Percentiles rank a stretch among this genome's conserved stretches.
These are phyloP conservation scores for Callipepla squamata DNA, from an alignment of 2,113 vertebrate species.

Conservation along the genomic window DNA sequence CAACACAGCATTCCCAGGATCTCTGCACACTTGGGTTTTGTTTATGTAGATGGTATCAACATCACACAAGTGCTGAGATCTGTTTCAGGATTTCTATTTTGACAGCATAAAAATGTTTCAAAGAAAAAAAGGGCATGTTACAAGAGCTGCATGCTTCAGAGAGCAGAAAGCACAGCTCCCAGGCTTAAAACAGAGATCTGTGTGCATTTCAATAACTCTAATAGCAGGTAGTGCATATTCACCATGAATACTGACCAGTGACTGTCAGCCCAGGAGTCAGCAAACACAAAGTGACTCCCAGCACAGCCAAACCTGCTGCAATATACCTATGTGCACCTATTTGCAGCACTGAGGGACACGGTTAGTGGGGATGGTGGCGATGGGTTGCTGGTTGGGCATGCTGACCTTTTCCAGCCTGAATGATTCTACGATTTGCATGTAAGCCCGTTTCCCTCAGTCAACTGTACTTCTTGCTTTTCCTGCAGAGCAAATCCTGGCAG, in stretches of 20 bases:
- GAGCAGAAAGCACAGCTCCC: neutral
- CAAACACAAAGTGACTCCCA: neutral
- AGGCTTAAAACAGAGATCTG: neutral
- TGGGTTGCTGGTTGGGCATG: too few species aligned
- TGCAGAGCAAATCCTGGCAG: neutral
- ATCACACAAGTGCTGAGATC: neutral
- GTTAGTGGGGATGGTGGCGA: too few species aligned
- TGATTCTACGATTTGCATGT: too few species aligned
- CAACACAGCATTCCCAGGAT: neutral
- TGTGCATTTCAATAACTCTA: neutral
- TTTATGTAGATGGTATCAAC: neutral
- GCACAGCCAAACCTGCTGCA: neutral
- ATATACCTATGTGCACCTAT: neutral
- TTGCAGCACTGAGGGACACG: too few species aligned
- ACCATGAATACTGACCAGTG: neutral
- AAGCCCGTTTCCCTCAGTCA: neutral
- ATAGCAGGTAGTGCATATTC: neutral
- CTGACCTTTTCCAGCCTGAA: too few species aligned
- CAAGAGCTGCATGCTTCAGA: neutral
- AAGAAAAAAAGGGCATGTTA: neutral
- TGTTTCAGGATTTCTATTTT: neutral
- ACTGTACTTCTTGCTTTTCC: neutral
- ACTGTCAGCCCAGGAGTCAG: neutral
- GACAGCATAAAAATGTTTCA: neutral
- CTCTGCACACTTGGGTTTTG: neutral